Base-by-base conservation (phyloP, 37 sponge, comb jelly and placozoan genomes). In the Aplysina aerophoba region DNA sequence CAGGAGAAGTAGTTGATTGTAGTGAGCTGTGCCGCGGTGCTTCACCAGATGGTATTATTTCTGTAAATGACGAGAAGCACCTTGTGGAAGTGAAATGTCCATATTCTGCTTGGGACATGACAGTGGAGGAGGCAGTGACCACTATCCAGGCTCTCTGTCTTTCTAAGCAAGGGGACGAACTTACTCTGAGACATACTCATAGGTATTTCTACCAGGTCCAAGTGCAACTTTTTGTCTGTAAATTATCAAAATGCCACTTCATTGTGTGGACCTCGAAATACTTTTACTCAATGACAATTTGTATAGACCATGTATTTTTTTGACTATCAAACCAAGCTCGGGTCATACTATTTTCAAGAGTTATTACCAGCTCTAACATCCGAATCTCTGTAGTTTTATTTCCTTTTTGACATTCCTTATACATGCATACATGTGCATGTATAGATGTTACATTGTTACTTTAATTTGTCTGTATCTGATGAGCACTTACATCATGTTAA, bases 131-230 rank as follows among this genome's bases (percentile, higher is more conserved):
- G 25, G 82, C 82, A 34, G 25, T 55, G 33, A 22, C 8, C 35
- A 62, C 8, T 11, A 69, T 63, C 24, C 13, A 25, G 30, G 36
- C 21, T 44, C 40, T 62, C 6, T 60, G 61, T 66, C 36, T 53
- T 13, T 30, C 69, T 39, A 14, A 27, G 19, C 4, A 65, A 63
- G 71, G 37, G 14, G 41, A 55, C 54, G 11, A 1, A 28, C 22
- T 68, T 27, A n/a, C 3, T 66, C 50, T 68, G 28, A 53, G 15
- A 53, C 24, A 65, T 4, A 35, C 67, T 19, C 68, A 68, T 15
- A 36, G 37, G 84, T 83, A 66, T 38, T 68, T 38, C 39, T 83
- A 83, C 84, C 84, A 83, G 53, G 20, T 83, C 0, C 84, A 83
- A 68, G 41, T 67, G 19, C 69, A 63, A 31, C 34, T 66, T 44